Percentiles rank a stretch among this genome's conserved stretches.
Conservation (phyloP, 2,113 vertebrate species). For the Forbesichthys agassizii region DNA sequence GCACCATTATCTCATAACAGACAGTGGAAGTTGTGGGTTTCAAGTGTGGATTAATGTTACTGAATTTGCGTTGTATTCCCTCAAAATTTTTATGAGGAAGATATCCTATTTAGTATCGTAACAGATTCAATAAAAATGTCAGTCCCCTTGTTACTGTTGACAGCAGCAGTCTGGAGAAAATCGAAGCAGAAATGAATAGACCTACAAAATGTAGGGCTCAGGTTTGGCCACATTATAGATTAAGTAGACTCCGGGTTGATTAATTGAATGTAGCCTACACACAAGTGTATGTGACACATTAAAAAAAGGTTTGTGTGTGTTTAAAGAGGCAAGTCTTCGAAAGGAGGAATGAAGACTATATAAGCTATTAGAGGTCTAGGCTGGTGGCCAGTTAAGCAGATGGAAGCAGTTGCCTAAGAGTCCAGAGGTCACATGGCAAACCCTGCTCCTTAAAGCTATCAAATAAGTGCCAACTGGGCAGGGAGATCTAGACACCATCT, state of each 20-base stretch:
- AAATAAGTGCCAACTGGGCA: no score
- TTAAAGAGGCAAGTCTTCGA: slow-evolving; percentile 17
- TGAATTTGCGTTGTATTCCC: slow-evolving; percentile 7
- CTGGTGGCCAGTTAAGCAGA: slow-evolving; percentile 46
- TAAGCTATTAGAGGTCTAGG: slow-evolving; percentile 56
- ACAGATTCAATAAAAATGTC: slow-evolving; percentile 20
- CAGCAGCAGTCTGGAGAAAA: neutral
- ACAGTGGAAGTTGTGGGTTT: slow-evolving; percentile 1
- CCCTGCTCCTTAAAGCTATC: no score
- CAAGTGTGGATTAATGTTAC: neutral
- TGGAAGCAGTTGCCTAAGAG: slow-evolving; percentile 35
- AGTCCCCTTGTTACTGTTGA: no score
- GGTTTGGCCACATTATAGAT: slow-evolving; percentile 9
- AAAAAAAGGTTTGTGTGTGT: slow-evolving; percentile 10
- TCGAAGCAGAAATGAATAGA: no score
- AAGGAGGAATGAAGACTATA: slow-evolving; percentile 29
- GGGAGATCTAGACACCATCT: no score
- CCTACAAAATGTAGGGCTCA: no score
- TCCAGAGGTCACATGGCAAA: no score
- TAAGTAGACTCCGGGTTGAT: neutral
- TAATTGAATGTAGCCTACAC: neutral
- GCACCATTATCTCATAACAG: neutral
- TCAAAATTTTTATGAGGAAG: slow-evolving; percentile 6
- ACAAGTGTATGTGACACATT: neutral
- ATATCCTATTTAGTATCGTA: slow-evolving; percentile 24